Evolutionary conservation across 2,797 vertebrate species (phyloP), one percentile per base, ranked within the genome.

Genomic region (Acanthurus leucopareius): DNA sequence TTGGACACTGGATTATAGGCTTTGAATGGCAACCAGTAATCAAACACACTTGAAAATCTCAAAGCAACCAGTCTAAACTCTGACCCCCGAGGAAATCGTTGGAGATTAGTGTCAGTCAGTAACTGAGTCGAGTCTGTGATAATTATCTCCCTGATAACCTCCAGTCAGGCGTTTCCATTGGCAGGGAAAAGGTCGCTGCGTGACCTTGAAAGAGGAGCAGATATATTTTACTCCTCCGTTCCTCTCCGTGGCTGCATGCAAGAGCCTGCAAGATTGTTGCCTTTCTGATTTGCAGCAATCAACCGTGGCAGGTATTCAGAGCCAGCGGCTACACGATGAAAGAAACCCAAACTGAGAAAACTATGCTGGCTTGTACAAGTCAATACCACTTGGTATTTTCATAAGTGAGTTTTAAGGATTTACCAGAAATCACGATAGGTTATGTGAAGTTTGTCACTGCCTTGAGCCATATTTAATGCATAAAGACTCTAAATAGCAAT

Each of bases 241-340:
- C 45, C 42, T 61, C 59, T 77, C 61, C 40, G 42, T 48, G 74
- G 48, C 66, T 56, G 65, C 65, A 59, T 54, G 71, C 45, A 35
- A 71, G 60, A 75, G 62, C 62, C 56, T 54, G 71, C 45, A 35
- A 69, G 60, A 75, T 17, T 75, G 62, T 79, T 89, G 63, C 48
- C 75, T 77, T 82, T 80, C 66, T 83, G 77, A 86, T 89, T 89
- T 74, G 38, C 61, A 75, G 68, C 67, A 74, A 77, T 80, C 63
- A 67, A 42, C 69, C 54, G 5, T 73, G 79, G 61, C 80, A 82
- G 77, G 69, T 69, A 70, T 69, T 79, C 56, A 52, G 32, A 81
- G 85, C 81, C 73, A 56, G 73, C 22, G 52, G 79, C 84, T 73
- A 73, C 68, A 79, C 1, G 7, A 83, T 86, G 69, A 89, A 87